These are phyloP conservation scores for Helleia helle DNA, from an alignment of 2,888 invertebrate genomes.

Conservation along the genomic window DNA sequence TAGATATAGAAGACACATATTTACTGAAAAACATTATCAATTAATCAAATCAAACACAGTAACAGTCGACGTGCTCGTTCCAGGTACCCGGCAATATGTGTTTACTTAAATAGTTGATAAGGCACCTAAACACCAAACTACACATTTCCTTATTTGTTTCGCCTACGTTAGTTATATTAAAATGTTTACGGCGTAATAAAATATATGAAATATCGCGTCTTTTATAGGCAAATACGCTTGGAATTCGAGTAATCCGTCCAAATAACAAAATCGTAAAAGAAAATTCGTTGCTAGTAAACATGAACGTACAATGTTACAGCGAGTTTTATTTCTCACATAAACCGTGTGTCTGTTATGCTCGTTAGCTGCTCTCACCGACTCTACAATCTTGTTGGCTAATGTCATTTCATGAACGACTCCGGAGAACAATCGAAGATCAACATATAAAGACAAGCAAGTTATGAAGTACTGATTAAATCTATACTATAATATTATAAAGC, in stretches of 20 bases:
- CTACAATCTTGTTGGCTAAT: conserved; percentile 2
- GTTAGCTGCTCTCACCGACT: conserved; percentile 3
- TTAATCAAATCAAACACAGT: no score
- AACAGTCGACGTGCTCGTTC: no score
- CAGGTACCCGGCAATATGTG: no score
- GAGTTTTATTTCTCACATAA: conserved; percentile 32
- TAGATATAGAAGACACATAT: no score
- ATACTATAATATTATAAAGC: no score
- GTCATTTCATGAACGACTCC: no score
- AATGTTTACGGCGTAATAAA: conserved; percentile 4
- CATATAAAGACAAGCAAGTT: no score
- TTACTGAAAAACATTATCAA: no score
- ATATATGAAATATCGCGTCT: conserved; percentile 7
- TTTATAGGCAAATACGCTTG: conserved; percentile 10
- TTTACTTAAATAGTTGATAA: no score
- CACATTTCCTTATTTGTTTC: not conserved
- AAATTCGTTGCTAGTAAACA: conserved; percentile 30
- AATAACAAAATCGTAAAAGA: conserved; percentile 28
- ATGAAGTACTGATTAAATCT: no score
- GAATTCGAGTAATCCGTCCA: conserved; percentile 10
- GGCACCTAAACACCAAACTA: no score
- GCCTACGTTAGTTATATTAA: conserved; percentile 1
- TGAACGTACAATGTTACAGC: conserved; percentile 35
- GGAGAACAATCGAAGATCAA: no score
- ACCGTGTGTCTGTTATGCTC: conserved; percentile 17